Evolutionary conservation across 53 echinoderm and acorn worm genomes (phyloP).

Genomic region (Holothuria leucospilota): DNA sequence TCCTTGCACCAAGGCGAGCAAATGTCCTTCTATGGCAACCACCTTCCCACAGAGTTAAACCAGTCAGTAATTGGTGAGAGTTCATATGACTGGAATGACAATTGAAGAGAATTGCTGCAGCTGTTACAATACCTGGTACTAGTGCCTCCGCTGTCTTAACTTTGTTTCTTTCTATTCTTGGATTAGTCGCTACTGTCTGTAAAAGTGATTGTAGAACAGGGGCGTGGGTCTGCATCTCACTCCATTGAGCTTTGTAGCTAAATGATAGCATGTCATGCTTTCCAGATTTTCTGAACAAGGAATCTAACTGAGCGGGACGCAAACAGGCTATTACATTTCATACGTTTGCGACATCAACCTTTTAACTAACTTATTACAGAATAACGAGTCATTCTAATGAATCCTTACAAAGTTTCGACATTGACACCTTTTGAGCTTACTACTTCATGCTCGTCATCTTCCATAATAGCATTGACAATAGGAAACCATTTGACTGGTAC

Average conservation of each 20-base stretch:
- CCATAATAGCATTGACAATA: not conserved
- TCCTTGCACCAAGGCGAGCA: slow-evolving; percentile 34
- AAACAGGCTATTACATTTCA: not conserved
- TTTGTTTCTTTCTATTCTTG: slow-evolving; percentile 15
- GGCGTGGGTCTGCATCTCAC: not conserved
- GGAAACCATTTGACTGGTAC: not conserved
- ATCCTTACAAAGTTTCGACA: not conserved
- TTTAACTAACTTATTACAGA: not conserved
- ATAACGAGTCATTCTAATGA: not conserved
- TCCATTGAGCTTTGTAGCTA: not conserved
- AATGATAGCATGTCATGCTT: not conserved
- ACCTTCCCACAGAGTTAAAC: slow-evolving; percentile 53
- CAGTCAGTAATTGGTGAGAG: slow-evolving; percentile 51
- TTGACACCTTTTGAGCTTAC: not conserved
- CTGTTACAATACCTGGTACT: slow-evolving; percentile 33
- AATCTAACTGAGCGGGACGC: not conserved
- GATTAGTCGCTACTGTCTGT: not conserved
- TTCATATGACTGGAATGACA: slow-evolving; percentile 61
- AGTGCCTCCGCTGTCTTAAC: slow-evolving; percentile 33
- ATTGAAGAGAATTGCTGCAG: slow-evolving; percentile 64
- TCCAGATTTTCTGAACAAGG: not conserved
- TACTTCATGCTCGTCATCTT: not conserved
- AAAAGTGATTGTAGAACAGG: not conserved
- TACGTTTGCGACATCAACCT: not conserved
- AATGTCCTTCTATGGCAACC: slow-evolving; percentile 35